Conservation (phyloP, 1,140 invertebrate species). For the Leucophenga varia region DNA sequence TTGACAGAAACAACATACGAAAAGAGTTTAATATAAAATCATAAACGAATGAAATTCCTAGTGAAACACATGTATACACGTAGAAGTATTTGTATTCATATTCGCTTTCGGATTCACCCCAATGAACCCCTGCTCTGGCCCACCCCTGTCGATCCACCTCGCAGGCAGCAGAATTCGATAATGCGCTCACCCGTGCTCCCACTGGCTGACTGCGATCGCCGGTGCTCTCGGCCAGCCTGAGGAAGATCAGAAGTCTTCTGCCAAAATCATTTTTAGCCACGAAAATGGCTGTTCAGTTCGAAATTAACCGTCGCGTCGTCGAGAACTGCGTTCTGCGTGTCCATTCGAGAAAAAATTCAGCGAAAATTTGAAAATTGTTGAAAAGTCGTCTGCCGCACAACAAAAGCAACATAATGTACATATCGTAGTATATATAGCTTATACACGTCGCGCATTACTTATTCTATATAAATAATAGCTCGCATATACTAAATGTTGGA, state of each 20-base stretch:
- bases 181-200: too few species aligned
- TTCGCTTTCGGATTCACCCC: too few species aligned
- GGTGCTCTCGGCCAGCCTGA: slow-evolving; percentile 17
- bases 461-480: slow-evolving; percentile 49
- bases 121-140: slow-evolving; percentile 2
- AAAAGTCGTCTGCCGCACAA: slow-evolving; percentile 22
- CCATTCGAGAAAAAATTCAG: slow-evolving; percentile 21
- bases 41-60: slow-evolving; percentile 43
- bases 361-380: slow-evolving; percentile 10
- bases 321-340: slow-evolving; percentile 10
- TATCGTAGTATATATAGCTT: slow-evolving; percentile 22
- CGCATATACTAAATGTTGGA: slow-evolving; percentile 29
- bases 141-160: too few species aligned
- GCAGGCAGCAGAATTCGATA: too few species aligned
- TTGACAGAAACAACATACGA: slow-evolving; percentile 12
- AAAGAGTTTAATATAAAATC: slow-evolving; percentile 41
- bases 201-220: slow-evolving; percentile 9
- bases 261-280: slow-evolving; percentile 50
- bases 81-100: slow-evolving; percentile 26
- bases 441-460: slow-evolving; percentile 23
- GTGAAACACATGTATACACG: too few species aligned
- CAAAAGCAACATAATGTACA: slow-evolving; percentile 28
- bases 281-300: slow-evolving; percentile 41
- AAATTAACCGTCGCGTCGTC: slow-evolving; percentile 47
- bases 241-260: slow-evolving; percentile 27